Evolutionary conservation across 2,797 vertebrate species (phyloP), one percentile per base, ranked within the genome.

Genomic region (Thaleichthys pacificus): DNA sequence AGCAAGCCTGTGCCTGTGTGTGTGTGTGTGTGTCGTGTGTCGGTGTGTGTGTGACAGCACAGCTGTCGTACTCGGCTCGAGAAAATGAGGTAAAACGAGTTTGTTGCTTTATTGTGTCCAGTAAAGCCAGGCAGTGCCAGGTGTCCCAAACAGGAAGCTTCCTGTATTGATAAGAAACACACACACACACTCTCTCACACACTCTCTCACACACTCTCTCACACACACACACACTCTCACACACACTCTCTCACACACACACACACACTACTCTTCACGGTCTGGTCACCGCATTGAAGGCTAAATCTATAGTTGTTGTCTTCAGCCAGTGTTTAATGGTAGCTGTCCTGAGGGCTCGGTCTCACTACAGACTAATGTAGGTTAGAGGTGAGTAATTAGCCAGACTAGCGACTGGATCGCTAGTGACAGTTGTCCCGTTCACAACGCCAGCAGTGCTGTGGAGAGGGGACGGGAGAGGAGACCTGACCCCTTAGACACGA

Each of bases 61-160:
- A 73, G 70, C 76, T 76, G 76, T 73, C 60, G 47, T 60, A 58
- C 28, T 32, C 56, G 17, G 14, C 15, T 54, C 15, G 11, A 49
- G 57, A 30, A 15, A 32, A 32, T 38, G 22, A 58, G 42, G 68
- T 28, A 19, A 19, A 69, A 24, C 21, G 56, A 0, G 22, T 42
- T 38, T n/a, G 30, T 17, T 11, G 54, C 38, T 69, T 61, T 69
- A 60, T 60, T 69, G 56, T 63, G 61, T 69, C 56, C 28, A 22
- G 32, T 8, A 6, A 12, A 42, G 68, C 38, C 8, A 24, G 22
- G 14, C 35, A 21, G 26, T 19, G 21, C 56, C 21, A 69, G 68
- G 68, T 69, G 67, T 58, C 12, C 54, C 19, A 24, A 35, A 60
- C 68, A 69, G 56, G 54, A 38, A 22, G 54, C 19, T n/a, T 17